Conservation (phyloP, 1,140 invertebrate species). For the Acromyrmex heyeri region DNA sequence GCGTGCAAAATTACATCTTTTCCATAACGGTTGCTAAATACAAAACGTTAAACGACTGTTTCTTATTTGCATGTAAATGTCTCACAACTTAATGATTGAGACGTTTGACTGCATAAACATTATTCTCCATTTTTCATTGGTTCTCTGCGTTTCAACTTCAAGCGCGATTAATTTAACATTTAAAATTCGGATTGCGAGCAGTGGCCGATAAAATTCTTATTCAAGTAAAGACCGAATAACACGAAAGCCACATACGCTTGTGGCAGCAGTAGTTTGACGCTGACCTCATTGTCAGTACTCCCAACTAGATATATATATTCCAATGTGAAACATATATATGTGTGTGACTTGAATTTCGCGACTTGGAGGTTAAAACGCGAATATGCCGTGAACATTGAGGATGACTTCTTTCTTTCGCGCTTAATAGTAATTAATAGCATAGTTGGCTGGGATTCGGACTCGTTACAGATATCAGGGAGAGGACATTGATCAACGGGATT, state of each 20-base stretch:
- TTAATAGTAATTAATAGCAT: neutral
- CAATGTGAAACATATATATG: neutral
- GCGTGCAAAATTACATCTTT: neutral
- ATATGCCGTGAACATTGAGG: conserved; percentile 37
- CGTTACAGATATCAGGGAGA: neutral
- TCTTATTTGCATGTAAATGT: neutral
- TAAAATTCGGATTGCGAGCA: neutral
- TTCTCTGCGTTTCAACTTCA: neutral
- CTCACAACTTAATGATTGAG: neutral
- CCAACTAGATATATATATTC: neutral
- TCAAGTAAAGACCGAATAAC: neutral
- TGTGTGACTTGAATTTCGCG: conserved; percentile 20
- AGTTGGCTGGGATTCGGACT: neutral
- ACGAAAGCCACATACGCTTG: conserved; percentile 10
- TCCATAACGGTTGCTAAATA: neutral
- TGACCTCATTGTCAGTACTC: conserved; percentile 19
- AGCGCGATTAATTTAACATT: neutral
- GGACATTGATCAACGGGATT: conserved; percentile 56
- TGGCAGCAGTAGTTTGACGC: neutral
- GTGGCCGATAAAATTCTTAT: neutral
- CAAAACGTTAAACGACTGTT: neutral
- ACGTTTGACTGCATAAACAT: neutral
- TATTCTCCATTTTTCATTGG: neutral
- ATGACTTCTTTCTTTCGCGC: neutral
- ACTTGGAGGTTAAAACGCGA: conserved; percentile 68